Evolutionary conservation across 2,113 vertebrate species (phyloP).

Genomic region (Nyctereutes procyonoides): DNA sequence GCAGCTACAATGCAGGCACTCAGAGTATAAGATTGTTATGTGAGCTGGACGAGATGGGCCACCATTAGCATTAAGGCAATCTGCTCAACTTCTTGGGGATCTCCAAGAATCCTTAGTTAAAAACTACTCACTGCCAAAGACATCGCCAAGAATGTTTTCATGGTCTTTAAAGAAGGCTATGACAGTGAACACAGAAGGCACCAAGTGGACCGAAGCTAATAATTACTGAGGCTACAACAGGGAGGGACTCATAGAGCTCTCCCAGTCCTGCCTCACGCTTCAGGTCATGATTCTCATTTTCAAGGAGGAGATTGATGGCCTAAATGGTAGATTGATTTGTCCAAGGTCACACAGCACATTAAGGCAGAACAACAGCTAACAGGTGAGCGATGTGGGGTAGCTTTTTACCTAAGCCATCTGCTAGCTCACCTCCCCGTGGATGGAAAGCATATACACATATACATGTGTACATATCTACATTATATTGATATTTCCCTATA

Average conservation of each 20-base stretch:
- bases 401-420: fast-evolving
- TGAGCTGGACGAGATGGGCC: background rate
- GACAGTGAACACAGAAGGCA: fast-evolving
- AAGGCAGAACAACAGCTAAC: fast-evolving
- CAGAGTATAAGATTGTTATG: fast-evolving
- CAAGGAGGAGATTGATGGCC: background rate
- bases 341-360: fast-evolving
- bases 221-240: background rate
- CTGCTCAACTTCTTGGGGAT: background rate
- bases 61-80: fast-evolving
- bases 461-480: fast-evolving
- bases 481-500: background rate
- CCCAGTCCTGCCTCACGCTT: background rate
- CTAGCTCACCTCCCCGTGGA: fast-evolving
- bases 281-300: background rate
- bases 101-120: background rate
- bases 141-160: fast-evolving
- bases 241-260: background rate
- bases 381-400: fast-evolving
- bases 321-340: fast-evolving
- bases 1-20: fast-evolving
- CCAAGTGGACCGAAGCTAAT: fast-evolving
- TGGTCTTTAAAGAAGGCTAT: background rate
- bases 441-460: fast-evolving
- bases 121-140: background rate